Evolutionary conservation across 2,888 invertebrate species (phyloP).

Genomic region (Noctuana brunneofusca): DNA sequence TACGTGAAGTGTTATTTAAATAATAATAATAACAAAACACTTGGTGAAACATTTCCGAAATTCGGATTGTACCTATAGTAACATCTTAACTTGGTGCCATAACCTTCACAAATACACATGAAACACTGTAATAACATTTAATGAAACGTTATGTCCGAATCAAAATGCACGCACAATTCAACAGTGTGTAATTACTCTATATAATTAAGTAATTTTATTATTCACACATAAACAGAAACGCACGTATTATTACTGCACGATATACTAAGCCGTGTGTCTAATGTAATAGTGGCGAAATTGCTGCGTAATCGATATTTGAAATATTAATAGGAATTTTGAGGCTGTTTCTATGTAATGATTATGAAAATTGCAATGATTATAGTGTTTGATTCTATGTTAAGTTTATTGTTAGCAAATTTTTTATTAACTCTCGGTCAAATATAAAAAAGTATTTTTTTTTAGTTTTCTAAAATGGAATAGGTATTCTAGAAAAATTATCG

Average conservation of each 20-base stretch:
- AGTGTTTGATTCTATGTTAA: background rate
- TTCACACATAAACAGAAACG: slow-evolving; percentile 8
- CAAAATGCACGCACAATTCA: slow-evolving; percentile 11
- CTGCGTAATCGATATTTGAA: background rate
- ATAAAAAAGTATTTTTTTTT: too few relatives aligned
- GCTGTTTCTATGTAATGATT: slow-evolving; percentile 6
- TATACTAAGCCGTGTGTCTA: background rate
- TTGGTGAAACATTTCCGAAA: too few relatives aligned
- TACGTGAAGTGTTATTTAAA: too few relatives aligned
- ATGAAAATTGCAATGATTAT: slow-evolving; percentile 1
- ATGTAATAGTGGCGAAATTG: slow-evolving; percentile 4
- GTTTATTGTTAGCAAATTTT: background rate
- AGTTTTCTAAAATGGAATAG: too few relatives aligned
- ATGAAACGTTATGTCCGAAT: slow-evolving; percentile 5
- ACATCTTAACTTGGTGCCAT: background rate
- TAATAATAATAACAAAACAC: too few relatives aligned
- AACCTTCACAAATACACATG: background rate
- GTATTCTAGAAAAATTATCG: too few relatives aligned
- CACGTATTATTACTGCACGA: background rate
- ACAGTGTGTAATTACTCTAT: slow-evolving; percentile 13
- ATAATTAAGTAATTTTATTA: slow-evolving; percentile 13
- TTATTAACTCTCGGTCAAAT: too few relatives aligned
- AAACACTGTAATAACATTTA: slow-evolving; percentile 6
- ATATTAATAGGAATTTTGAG: background rate
- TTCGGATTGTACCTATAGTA: background rate